phyloP scores from a whole-genome alignment of 1,140 invertebrate species.

The Drosophila mojavensis region DNA sequence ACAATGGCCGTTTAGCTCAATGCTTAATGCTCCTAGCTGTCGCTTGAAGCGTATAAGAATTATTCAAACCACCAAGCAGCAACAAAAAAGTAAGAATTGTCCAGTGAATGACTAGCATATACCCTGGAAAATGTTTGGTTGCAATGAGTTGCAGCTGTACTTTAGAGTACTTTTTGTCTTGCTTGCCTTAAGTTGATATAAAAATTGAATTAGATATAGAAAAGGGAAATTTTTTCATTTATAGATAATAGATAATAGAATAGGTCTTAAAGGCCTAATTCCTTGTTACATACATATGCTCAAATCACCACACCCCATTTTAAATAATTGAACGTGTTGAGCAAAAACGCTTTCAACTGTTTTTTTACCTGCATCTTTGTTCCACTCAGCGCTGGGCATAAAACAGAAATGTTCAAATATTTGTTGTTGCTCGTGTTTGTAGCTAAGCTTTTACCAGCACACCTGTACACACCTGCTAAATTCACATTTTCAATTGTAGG shows the following conservation, averaged over 20 bases:
- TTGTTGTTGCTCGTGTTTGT: not conserved
- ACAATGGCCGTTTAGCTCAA: conserved; percentile 52
- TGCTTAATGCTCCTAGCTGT: conserved; percentile 51
- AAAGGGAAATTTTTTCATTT: too few relatives aligned
- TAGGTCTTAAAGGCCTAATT: too few relatives aligned
- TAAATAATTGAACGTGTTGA: too few relatives aligned
- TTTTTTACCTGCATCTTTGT: not conserved
- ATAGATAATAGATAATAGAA: too few relatives aligned
- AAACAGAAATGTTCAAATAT: not conserved
- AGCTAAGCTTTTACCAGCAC: not conserved
- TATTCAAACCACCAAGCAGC: conserved; percentile 40
- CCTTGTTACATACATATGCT: too few relatives aligned
- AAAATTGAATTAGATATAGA: too few relatives aligned
- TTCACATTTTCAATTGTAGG: conserved; percentile 84
- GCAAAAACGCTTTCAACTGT: too few relatives aligned
- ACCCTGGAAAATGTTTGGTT: not conserved
- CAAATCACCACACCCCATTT: too few relatives aligned
- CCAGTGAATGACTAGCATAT: not conserved
- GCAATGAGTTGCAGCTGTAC: too few relatives aligned
- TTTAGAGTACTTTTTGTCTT: too few relatives aligned
- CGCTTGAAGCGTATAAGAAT: conserved; percentile 57
- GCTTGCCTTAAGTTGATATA: too few relatives aligned
- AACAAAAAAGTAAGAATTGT: conserved; percentile 28
- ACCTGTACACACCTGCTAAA: not conserved
- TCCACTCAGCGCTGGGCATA: not conserved